Evolutionary conservation across 2,888 invertebrate genomes (phyloP).

Genomic region (Tethea ocularis): DNA sequence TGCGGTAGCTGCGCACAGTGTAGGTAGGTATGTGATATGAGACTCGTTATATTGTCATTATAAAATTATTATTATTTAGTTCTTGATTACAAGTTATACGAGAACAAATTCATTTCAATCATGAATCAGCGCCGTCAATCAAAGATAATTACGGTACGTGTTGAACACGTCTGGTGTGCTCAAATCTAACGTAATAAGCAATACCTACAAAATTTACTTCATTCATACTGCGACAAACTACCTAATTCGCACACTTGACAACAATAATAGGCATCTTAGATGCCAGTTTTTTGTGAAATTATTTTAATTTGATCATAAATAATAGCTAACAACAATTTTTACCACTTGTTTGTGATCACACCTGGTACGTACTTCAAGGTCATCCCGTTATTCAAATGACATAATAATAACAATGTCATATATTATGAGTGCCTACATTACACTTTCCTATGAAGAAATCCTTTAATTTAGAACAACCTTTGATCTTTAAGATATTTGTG

Average conservation of each 20-base stretch:
- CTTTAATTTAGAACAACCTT: neutral
- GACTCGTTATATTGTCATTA: neutral
- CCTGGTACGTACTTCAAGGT: conserved; percentile 28
- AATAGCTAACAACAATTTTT: conserved; percentile 9
- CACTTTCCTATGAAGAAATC: neutral
- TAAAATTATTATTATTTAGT: neutral
- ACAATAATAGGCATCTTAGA: neutral
- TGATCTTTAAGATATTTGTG: neutral
- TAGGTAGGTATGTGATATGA: neutral
- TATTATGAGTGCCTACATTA: conserved; percentile 3
- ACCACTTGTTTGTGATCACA: conserved; percentile 11
- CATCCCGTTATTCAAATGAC: conserved; percentile 35
- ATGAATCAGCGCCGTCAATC: conserved; percentile 2
- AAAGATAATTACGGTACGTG: neutral
- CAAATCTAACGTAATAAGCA: neutral
- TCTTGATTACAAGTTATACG: neutral
- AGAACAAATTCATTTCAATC: conserved; percentile 4
- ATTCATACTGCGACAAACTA: neutral
- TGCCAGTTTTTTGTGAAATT: neutral
- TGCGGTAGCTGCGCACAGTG: neutral
- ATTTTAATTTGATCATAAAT: conserved; percentile 1
- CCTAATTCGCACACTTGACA: neutral
- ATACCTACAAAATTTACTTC: neutral
- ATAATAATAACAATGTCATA: conserved; percentile 17
- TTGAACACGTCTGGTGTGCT: neutral